Base-by-base conservation (phyloP, 2,113 vertebrate genomes). In the Lophochroa leadbeateri region DNA sequence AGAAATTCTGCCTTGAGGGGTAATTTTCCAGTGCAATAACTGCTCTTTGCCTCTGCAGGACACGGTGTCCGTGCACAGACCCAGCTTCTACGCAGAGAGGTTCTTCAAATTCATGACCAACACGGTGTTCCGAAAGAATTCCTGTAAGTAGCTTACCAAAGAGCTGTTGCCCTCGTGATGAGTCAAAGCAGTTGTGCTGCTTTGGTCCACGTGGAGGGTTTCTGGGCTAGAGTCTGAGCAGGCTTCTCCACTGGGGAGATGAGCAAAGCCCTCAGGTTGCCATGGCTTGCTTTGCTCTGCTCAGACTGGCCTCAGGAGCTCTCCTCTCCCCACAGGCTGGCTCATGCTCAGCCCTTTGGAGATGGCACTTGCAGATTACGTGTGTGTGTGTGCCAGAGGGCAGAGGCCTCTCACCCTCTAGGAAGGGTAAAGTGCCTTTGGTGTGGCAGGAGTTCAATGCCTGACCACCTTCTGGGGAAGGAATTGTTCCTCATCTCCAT, bases 71-170 rank as follows among this genome's bases (percentile, higher is more conserved):
- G 99, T 99, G 52, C 99, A 99, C 96, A 98, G 99, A 85, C 99
- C 99, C 13, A 99, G 99, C 96, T 99, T 99, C 98, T 99, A 99
- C 5, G 99, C 99, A 4, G 99, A 99, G 67, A 98, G 99, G 82
- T 99, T 99, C 97, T 99, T 99, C 98, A 99, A 99, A 96, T 99
- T 99, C 97, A 99, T 99, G 99, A 99, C 98, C 96, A 99, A 96
- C 97, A 99, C 98, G 0, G 99, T 99, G 55, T 99, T 99, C 91
- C 98, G 98, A 97, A 99, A 99, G 98, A 99, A 98, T 85, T 99
- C 99, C 91, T 99, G 99, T 99, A 97, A 99, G 99, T 55, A 82
- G 37, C 23, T 25, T 2, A 4, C 24, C 49, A 15, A 6, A 9
- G 43, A 64, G 53, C 60, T 67, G 41, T 23, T 90, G 70, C 46